These are phyloP conservation scores for Sinotaia quadrata DNA, from an alignment of 2,888 invertebrate species.

Conservation along the genomic window DNA sequence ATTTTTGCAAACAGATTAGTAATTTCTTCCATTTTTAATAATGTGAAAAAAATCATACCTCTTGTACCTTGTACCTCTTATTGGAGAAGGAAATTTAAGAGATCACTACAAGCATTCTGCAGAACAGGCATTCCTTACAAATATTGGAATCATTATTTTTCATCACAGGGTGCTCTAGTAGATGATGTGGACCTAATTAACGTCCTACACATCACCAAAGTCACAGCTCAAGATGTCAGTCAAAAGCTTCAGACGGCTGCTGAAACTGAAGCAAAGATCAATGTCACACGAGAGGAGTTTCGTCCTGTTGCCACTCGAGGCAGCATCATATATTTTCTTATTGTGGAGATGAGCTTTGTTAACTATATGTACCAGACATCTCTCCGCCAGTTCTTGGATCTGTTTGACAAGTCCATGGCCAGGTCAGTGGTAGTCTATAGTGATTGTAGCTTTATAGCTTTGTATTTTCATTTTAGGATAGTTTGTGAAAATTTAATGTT, in stretches of 20 bases:
- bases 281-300: constrained; percentile 72
- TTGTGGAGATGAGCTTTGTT: constrained; percentile 72
- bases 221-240: constrained; percentile 70
- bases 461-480: too few species aligned
- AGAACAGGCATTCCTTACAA: too few species aligned
- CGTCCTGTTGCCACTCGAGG: constrained; percentile 72
- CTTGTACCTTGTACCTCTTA: too few species aligned
- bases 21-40: too few species aligned
- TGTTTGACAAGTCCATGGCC: constrained; percentile 72
- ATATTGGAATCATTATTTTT: too few species aligned
- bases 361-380: constrained; percentile 73
- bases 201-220: constrained; percentile 70
- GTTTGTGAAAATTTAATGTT: too few species aligned
- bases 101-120: too few species aligned
- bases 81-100: too few species aligned
- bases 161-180: constrained; percentile 69
- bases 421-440: too few species aligned
- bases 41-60: too few species aligned
- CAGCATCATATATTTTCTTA: constrained; percentile 72
- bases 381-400: constrained; percentile 70
- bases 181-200: constrained; percentile 72
- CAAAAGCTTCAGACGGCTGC: constrained; percentile 72
- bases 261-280: constrained; percentile 72
- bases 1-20: too few species aligned
- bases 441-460: too few species aligned